Conservation (phyloP, 2,888 invertebrate genomes). For the Diachrysia chrysitis region DNA sequence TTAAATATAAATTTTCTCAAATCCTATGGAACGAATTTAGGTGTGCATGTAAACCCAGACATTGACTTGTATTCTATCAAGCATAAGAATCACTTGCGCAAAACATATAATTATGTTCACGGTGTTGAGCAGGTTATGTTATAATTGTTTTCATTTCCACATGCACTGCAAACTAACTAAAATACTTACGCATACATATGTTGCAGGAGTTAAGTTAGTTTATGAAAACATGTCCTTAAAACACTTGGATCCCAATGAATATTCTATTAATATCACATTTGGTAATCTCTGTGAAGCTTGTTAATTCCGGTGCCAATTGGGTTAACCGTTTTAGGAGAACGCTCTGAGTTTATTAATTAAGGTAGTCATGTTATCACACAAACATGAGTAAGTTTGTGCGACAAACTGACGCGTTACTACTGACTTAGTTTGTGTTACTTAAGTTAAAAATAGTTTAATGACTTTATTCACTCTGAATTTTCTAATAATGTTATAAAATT, state of each 20-base stretch:
- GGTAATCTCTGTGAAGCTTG: slow-evolving; percentile 50
- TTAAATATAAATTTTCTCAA: neutral
- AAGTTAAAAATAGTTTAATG: slow-evolving; percentile 11
- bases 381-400: slow-evolving; percentile 21
- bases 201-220: slow-evolving; percentile 26
- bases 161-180: neutral
- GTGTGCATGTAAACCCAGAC: neutral
- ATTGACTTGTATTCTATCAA: neutral
- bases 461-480: neutral
- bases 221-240: slow-evolving; percentile 40
- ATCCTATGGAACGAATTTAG: neutral
- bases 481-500: neutral
- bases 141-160: neutral
- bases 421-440: slow-evolving; percentile 10
- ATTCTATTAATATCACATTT: slow-evolving; percentile 54
- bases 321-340: slow-evolving; percentile 53
- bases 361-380: slow-evolving; percentile 47
- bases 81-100: neutral
- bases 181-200: neutral
- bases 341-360: slow-evolving; percentile 52
- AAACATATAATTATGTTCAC: neutral
- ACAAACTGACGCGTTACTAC: slow-evolving; percentile 15
- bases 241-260: slow-evolving; percentile 46
- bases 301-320: slow-evolving; percentile 56
- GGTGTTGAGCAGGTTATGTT: neutral